phyloP scores from a whole-genome alignment of 2,113 vertebrate species.

The Callopanchax toddi region DNA sequence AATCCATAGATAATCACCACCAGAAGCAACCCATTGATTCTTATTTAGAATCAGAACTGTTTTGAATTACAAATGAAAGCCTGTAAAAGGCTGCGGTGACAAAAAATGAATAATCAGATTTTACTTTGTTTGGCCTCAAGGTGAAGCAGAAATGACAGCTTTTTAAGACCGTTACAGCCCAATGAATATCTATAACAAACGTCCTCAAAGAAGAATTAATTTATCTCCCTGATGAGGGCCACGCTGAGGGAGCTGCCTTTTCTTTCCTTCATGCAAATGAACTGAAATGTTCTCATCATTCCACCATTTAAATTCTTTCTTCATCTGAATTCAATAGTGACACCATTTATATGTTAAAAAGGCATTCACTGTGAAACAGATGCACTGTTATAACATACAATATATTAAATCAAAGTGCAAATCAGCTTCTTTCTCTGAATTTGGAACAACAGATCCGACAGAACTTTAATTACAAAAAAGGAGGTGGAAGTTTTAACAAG shows the following conservation, averaged over 20 bases:
- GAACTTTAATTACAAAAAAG: constrained; percentile 16
- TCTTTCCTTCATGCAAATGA: constrained; percentile 43
- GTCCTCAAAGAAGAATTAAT: constrained; percentile 57
- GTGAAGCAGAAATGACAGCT: constrained; percentile 49
- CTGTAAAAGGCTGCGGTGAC: constrained; percentile 36
- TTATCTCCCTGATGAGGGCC: constrained; percentile 58
- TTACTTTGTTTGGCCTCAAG: constrained; percentile 52
- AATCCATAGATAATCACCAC: constrained; percentile 2
- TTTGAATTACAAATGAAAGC: constrained; percentile 42
- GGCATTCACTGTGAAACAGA: constrained; percentile 48
- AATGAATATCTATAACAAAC: constrained; percentile 68
- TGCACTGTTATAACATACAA: constrained; percentile 41
- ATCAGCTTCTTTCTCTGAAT: constrained; percentile 18
- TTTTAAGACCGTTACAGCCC: constrained; percentile 43
- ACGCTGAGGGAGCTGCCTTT: constrained; percentile 29
- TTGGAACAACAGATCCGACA: neutral
- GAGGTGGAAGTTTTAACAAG: neutral
- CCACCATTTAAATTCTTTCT: constrained; percentile 29
- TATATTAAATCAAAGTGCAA: constrained; percentile 25
- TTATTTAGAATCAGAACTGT: constrained; percentile 9
- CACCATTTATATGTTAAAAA: constrained; percentile 71
- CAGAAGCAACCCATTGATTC: constrained; percentile 23
- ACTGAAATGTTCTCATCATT: constrained; percentile 17
- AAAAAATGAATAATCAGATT: constrained; percentile 57
- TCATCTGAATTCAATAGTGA: constrained; percentile 40